Evolutionary conservation across 2,113 vertebrate species (phyloP).

Genomic region (Myotis brandtii): DNA sequence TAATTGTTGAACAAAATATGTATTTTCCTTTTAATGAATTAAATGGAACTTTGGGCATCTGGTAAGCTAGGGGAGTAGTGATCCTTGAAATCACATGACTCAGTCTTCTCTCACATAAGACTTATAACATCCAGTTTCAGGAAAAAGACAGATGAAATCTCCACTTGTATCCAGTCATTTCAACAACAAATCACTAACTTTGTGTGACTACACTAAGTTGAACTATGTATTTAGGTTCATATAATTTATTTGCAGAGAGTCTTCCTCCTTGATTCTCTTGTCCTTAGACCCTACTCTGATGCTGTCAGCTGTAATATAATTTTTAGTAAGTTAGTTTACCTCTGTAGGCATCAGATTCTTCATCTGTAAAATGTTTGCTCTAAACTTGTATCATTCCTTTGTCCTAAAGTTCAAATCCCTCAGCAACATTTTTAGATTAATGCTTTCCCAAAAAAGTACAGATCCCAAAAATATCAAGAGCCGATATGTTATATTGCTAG

Average conservation of each 20-base stretch:
- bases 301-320: neutral
- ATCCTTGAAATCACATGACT: neutral
- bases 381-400: neutral
- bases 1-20: conserved; percentile 26
- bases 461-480: neutral
- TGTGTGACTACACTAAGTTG: neutral
- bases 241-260: neutral
- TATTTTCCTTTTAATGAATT: neutral
- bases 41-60: neutral
- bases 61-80: neutral
- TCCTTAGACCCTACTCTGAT: neutral
- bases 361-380: neutral
- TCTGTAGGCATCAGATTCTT: neutral
- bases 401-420: neutral
- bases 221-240: neutral
- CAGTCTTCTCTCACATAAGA: neutral
- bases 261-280: neutral
- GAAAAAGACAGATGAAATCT: neutral
- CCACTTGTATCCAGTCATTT: neutral
- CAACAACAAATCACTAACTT: conserved; percentile 23
- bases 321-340: neutral
- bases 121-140: neutral
- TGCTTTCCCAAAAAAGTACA: neutral
- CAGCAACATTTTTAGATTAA: neutral
- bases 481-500: neutral